A percentile compares a stretch with the other conserved stretches of the same genome.
phyloP scores from a whole-genome alignment of 1,140 invertebrate genomes.

The Riptortus pedestris region DNA sequence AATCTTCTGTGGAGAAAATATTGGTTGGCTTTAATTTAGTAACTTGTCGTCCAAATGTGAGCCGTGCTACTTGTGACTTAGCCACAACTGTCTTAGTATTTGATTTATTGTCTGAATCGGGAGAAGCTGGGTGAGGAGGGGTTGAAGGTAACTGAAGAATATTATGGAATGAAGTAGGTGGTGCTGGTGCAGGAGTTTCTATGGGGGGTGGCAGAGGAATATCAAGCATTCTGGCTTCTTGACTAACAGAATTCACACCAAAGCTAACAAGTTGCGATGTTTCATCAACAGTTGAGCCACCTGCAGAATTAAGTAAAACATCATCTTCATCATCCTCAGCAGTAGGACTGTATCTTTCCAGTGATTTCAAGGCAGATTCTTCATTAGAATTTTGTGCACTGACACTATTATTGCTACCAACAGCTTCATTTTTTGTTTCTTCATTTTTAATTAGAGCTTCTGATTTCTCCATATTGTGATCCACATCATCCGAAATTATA shows the following conservation, averaged over 20 bases:
- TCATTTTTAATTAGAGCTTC: not conserved
- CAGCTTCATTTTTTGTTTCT: not conserved
- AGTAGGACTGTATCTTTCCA: constrained; percentile 18
- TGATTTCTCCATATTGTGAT: not conserved
- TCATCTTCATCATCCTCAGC: constrained; percentile 21
- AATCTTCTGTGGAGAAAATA: constrained; percentile 21
- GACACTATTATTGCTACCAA: not conserved
- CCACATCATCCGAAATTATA: no score
- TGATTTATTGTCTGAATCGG: not conserved
- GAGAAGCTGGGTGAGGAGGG: not conserved
- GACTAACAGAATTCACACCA: constrained; percentile 24
- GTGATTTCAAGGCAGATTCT: constrained; percentile 16
- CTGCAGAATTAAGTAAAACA: not conserved
- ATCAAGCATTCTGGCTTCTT: constrained; percentile 25
- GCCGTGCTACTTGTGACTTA: constrained; percentile 19
- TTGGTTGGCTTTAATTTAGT: constrained; percentile 20
- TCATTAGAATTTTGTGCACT: not conserved
- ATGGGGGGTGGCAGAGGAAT: constrained; percentile 22
- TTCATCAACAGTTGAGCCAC: constrained; percentile 17
- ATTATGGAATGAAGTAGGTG: constrained; percentile 21
- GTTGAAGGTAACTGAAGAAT: constrained; percentile 20
- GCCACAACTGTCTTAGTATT: not conserved
- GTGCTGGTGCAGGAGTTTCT: not conserved
- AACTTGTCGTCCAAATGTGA: constrained; percentile 22
- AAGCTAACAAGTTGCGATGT: constrained; percentile 23